Conservation (phyloP, 2,113 vertebrate genomes). For the Synodontis membranacea region DNA sequence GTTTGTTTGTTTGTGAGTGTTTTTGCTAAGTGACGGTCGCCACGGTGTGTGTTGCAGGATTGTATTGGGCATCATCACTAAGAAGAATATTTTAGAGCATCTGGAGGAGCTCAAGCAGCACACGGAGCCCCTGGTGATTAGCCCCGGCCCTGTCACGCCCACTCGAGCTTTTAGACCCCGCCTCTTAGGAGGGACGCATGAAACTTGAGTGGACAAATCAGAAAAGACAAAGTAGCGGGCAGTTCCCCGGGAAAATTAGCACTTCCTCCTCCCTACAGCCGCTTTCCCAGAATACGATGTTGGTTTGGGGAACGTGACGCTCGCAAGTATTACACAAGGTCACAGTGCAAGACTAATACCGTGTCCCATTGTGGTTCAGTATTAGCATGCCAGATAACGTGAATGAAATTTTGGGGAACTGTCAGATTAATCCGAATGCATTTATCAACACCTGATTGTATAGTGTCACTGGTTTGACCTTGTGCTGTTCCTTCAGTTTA, state of each 20-base stretch:
- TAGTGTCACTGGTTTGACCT: background rate
- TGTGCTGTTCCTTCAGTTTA: constrained; percentile 13
- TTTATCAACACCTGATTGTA: background rate
- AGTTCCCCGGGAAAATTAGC: constrained; percentile 56
- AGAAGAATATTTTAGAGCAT: constrained; percentile 99
- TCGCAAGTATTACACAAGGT: constrained; percentile 16
- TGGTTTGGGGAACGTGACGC: background rate
- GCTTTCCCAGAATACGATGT: background rate
- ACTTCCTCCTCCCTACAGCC: constrained; percentile 2
- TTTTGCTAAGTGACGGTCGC: constrained; percentile 85
- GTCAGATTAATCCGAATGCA: background rate
- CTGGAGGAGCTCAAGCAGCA: constrained; percentile 98
- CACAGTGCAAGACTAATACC: background rate
- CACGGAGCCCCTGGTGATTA: constrained; percentile 96
- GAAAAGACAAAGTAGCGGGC: constrained; percentile 43
- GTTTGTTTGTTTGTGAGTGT: constrained; percentile 78
- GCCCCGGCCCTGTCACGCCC: constrained; percentile 85
- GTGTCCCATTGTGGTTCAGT: background rate
- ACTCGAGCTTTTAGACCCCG: constrained; percentile 69
- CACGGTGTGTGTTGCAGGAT: constrained; percentile 99
- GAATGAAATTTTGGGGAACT: background rate
- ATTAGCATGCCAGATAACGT: background rate
- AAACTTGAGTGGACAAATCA: constrained; percentile 78
- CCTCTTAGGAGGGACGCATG: constrained; percentile 83
- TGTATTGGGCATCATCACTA: constrained; percentile 99